Conservation (phyloP, 2,888 invertebrate genomes). For the Drosophila formosana region DNA sequence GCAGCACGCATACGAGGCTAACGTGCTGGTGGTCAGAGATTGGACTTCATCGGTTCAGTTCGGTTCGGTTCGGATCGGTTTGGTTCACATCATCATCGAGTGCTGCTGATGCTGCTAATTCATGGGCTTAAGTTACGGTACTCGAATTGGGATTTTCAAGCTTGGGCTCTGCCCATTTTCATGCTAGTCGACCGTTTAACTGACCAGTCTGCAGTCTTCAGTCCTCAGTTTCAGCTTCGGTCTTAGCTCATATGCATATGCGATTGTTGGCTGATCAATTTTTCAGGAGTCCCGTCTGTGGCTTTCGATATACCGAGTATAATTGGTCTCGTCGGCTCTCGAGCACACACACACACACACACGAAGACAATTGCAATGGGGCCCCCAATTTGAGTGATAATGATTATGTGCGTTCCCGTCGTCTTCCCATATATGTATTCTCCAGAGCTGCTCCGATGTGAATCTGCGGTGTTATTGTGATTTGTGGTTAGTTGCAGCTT, state of each 20-base stretch:
- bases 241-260: conserved; percentile 13
- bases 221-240: not conserved
- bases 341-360: conserved; percentile 25
- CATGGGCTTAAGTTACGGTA: conserved; percentile 68
- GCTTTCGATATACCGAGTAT: conserved; percentile 45
- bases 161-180: conserved; percentile 55
- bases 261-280: conserved; percentile 26
- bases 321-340: conserved; percentile 51
- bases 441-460: conserved; percentile 18
- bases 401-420: conserved; percentile 73
- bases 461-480: conserved; percentile 65
- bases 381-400: conserved; percentile 76
- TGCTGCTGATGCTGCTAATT: conserved; percentile 47
- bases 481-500: conserved; percentile 79
- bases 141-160: conserved; percentile 59
- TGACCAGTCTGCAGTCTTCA: conserved; percentile 22
- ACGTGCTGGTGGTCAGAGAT: conserved; percentile 36
- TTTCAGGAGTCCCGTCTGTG: conserved; percentile 33
- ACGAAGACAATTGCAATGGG: conserved; percentile 42
- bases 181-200: conserved; percentile 71
- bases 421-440: conserved; percentile 49
- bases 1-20: not conserved
- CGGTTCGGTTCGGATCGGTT: no score
- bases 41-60: conserved; percentile 21
- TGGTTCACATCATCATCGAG: conserved; percentile 44